A percentile compares a stretch with the other conserved stretches of the same genome.
These are phyloP conservation scores for Plectropomus leopardus DNA, from an alignment of 2,113 vertebrate genomes.

Conservation along the genomic window DNA sequence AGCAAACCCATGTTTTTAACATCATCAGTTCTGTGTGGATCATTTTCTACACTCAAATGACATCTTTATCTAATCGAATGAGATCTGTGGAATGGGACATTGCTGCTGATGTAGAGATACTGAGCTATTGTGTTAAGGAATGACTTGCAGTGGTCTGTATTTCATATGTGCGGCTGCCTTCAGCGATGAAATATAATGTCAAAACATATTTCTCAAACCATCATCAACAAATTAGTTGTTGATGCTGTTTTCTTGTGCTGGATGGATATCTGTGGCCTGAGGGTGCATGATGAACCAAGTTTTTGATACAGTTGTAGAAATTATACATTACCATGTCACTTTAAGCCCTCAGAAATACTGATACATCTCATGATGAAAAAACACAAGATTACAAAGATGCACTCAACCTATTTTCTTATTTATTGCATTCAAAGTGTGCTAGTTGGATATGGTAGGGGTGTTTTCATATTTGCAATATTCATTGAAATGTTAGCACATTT, in stretches of 20 bases:
- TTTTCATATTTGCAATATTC: not conserved
- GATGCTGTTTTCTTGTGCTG: not conserved
- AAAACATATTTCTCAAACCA: too few relatives aligned
- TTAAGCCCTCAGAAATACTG: too few relatives aligned
- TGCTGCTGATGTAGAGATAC: conserved; percentile 12
- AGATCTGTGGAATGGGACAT: not conserved
- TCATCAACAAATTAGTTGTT: too few relatives aligned
- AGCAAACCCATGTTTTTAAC: not conserved
- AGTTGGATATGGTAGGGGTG: not conserved
- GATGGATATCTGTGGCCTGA: not conserved
- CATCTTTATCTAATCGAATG: not conserved
- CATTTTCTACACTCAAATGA: not conserved
- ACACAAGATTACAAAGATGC: not conserved
- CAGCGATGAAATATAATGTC: not conserved
- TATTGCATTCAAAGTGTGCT: not conserved
- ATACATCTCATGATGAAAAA: not conserved
- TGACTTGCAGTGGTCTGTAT: not conserved
- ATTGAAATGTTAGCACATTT: not conserved
- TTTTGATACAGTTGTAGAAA: not conserved
- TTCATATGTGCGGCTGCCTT: not conserved
- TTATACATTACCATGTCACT: not conserved
- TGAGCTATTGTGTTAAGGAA: not conserved
- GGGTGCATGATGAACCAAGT: not conserved
- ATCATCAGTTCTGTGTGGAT: not conserved
- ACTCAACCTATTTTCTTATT: not conserved